phyloP scores from a whole-genome alignment of 2,888 invertebrate genomes.

The Tryphoninae sp. region DNA sequence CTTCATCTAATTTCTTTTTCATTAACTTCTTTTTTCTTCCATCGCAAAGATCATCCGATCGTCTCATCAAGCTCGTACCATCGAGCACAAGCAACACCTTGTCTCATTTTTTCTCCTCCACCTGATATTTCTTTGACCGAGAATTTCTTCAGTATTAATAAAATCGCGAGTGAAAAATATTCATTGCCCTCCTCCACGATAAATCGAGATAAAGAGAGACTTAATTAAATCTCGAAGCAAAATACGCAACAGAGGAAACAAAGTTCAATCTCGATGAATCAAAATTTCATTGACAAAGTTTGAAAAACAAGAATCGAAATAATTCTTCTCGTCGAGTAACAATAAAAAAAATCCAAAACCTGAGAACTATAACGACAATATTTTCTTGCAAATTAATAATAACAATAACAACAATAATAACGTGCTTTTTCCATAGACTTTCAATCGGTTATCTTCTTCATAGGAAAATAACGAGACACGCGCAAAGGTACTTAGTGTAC shows the following conservation, averaged over 20 bases:
- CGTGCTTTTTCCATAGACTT: neutral
- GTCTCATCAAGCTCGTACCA: neutral
- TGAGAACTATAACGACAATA: too few species aligned
- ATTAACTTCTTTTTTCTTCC: neutral
- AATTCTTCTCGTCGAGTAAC: neutral
- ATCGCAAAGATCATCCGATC: neutral
- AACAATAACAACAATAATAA: neutral
- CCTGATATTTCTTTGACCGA: neutral
- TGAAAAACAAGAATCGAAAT: neutral
- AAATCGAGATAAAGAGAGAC: slow-evolving; percentile 70
- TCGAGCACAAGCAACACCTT: neutral
- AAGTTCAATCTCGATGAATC: slow-evolving; percentile 33
- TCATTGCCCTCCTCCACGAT: slow-evolving; percentile 65
- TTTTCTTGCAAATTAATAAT: too few species aligned
- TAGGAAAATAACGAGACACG: slow-evolving; percentile 7
- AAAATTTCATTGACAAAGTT: slow-evolving; percentile 32
- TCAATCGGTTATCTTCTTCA: neutral
- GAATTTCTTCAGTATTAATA: slow-evolving; percentile 61
- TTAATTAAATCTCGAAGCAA: slow-evolving; percentile 79
- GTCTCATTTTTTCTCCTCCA: neutral
- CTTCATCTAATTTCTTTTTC: slow-evolving; percentile 2
- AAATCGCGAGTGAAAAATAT: slow-evolving; percentile 71
- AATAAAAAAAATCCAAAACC: neutral
- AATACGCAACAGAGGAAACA: slow-evolving; percentile 59
- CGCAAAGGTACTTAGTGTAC: slow-evolving; percentile 38